Evolutionary conservation across 2,797 vertebrate genomes (phyloP).

Genomic region (Eulemur rubriventer): DNA sequence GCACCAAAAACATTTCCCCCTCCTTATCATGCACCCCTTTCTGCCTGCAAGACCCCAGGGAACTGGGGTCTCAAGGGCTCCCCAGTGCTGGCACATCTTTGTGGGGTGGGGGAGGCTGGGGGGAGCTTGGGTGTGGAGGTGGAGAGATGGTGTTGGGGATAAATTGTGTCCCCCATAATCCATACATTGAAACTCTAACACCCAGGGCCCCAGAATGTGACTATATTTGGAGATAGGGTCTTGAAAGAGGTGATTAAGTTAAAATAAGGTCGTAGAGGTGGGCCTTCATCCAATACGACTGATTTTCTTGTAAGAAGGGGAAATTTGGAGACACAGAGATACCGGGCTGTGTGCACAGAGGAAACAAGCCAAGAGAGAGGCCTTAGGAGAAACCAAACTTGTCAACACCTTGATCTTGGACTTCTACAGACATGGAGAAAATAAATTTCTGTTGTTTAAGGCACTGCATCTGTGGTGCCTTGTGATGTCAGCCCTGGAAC

Average conservation of each 20-base stretch:
- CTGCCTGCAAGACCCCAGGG: background rate
- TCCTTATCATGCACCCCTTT: background rate
- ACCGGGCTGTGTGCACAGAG: background rate
- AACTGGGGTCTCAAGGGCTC: background rate
- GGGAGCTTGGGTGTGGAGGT: background rate
- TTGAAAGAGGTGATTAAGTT: background rate
- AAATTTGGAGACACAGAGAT: background rate
- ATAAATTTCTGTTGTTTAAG: background rate
- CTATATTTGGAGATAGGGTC: background rate
- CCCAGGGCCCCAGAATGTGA: background rate
- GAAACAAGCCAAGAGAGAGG: background rate
- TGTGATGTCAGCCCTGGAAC: background rate
- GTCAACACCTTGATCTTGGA: background rate
- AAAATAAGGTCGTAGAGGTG: background rate
- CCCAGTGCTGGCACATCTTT: background rate
- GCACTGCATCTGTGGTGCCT: no score
- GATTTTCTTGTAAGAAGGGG: background rate
- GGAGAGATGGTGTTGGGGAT: background rate
- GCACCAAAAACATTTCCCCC: background rate
- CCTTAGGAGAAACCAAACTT: background rate
- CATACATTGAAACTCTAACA: background rate
- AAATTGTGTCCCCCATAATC: background rate
- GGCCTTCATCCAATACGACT: background rate
- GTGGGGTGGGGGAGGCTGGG: no score
- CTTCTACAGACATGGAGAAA: background rate